Base-by-base conservation (phyloP, 2,888 invertebrate genomes). In the Dicroscelio sp. region DNA sequence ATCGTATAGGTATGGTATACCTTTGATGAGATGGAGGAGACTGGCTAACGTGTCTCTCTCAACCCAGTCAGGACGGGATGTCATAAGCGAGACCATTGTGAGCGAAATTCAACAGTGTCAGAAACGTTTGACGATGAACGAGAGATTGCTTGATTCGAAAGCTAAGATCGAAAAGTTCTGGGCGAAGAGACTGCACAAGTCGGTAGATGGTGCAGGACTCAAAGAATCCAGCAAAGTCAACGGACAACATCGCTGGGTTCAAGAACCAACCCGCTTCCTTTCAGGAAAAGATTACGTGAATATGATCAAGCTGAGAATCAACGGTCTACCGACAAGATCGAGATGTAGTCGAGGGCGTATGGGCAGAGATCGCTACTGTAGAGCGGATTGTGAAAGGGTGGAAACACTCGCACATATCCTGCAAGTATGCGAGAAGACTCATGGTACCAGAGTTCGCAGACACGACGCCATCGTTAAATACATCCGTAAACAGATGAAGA, bases 211-310 rank as follows among this genome's bases (percentile, higher is more conserved):
- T 6, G 12, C 10, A 1, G 25, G 35, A 1, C 23, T 82, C 1
- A 82, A 69, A 14, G n/a, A 30, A 10, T 82, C 80, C 10, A 14
- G 10, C 0, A 83, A 73, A 48, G 83, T 83, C 0, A 0, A 0
- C 0, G 12, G 6, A 0, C 92, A 92, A 27, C 88, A 94, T 3
- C 31, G 76, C 23, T 95, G 95, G 94, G 78, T 94, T 1, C n/a
- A 27, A 0, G 79, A 93, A 5, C 93, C 93, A 2, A 93, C 93
- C 0, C 78, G 86, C 17, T 93, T 94, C 65, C 90, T 96, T 0
- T 88, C 94, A 0, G 96, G 96, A 0, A 92, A 94, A 14, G 96
- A 96, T 79, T 96, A 85, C 86, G 90, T 96, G 31, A 94, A 96
- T 71, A 94, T 93, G 25, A 89, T 94, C n/a, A 94, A 95, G 6